Conservation (phyloP, 2,113 vertebrate species). For the Sebastes fasciatus region DNA sequence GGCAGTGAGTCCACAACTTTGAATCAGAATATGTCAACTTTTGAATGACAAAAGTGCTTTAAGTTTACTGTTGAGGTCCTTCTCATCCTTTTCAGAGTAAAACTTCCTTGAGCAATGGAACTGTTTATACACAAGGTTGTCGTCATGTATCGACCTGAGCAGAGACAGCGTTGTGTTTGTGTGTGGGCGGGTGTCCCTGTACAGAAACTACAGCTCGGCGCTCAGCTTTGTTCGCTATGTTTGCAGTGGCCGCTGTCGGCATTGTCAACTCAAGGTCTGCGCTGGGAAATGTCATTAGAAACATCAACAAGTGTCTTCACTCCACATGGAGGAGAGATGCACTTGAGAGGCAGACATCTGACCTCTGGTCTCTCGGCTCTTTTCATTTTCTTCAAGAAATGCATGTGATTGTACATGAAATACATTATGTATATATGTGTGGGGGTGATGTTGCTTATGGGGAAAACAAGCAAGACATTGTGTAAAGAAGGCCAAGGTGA, state of each 20-base stretch:
- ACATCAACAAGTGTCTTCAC: not conserved
- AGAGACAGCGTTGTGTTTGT: not conserved
- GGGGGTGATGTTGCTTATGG: not conserved
- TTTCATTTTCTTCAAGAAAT: not conserved
- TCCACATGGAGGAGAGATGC: not conserved
- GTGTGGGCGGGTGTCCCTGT: not conserved
- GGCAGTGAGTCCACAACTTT: not conserved
- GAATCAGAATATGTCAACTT: not conserved
- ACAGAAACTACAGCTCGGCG: not conserved
- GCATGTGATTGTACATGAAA: not conserved
- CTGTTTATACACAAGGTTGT: not conserved
- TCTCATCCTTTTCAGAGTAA: not conserved
- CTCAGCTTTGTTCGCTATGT: not conserved
- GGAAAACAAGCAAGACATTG: too few relatives aligned
- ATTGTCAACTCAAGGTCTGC: not conserved
- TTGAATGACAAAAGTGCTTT: too few relatives aligned
- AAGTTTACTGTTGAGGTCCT: too few relatives aligned
- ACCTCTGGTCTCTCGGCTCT: not conserved
- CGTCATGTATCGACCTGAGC: not conserved
- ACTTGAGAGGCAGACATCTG: not conserved
- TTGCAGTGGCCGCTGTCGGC: not conserved
- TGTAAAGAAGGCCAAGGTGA: too few relatives aligned
- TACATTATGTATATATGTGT: not conserved
- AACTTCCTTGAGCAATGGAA: not conserved
- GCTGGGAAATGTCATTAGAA: not conserved